phyloP scores from a whole-genome alignment of 1,140 invertebrate species.

The Glomeris maerens region DNA sequence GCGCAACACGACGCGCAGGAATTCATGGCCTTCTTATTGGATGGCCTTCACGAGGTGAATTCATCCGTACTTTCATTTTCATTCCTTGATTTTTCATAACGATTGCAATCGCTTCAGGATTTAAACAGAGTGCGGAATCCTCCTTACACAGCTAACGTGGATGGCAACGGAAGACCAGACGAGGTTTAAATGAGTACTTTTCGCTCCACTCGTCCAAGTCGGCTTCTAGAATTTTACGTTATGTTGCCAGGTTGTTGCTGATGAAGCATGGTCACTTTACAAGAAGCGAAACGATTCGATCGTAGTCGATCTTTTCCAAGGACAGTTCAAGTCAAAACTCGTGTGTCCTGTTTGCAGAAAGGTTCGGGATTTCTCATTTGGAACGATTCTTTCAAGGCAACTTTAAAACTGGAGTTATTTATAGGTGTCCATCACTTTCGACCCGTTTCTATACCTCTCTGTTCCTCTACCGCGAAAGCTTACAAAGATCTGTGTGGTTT shows the following conservation, averaged over 20 bases:
- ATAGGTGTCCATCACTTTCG: conserved; percentile 37
- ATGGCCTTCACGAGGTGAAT: conserved; percentile 39
- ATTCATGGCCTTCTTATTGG: conserved; percentile 40
- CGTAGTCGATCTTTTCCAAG: conserved; percentile 30
- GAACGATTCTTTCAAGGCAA: neutral
- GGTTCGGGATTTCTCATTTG: conserved; percentile 19
- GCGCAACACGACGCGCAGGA: conserved; percentile 44
- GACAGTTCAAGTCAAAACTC: conserved; percentile 38
- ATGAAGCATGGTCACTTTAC: conserved; percentile 26
- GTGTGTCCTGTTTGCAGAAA: conserved; percentile 37
- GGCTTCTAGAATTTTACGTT: neutral
- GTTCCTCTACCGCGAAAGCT: conserved; percentile 31
- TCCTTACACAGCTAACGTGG: conserved; percentile 20
- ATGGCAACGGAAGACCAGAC: conserved; percentile 21
- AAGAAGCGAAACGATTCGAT: conserved; percentile 27
- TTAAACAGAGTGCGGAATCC: conserved; percentile 25
- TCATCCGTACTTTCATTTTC: conserved; percentile 6
- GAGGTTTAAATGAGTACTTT: conserved; percentile 5
- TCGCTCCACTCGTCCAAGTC: neutral
- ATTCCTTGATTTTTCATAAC: conserved; percentile 7
- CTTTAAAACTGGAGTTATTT: neutral
- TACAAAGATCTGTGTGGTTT: conserved; percentile 23
- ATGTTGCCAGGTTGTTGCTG: conserved; percentile 22
- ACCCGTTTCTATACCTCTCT: conserved; percentile 35
- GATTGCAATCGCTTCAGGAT: conserved; percentile 27